Evolutionary conservation across 2,797 vertebrate species (phyloP), one percentile per base, ranked within the genome.

Genomic region (Spinus pinus): DNA sequence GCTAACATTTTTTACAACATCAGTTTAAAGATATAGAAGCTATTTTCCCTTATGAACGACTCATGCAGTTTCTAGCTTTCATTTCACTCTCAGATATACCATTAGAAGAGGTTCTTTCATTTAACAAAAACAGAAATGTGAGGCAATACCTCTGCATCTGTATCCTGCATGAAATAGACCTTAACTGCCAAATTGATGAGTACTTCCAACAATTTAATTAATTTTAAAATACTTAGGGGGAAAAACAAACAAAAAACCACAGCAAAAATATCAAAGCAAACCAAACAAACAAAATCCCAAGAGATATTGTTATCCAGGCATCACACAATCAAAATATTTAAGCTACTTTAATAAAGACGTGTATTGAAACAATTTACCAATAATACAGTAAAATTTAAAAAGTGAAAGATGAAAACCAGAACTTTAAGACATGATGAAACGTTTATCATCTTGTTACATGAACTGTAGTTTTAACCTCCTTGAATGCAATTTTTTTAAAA

Each of bases 21-120:
- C 47, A 17, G 9, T 67, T 83, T 73, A 71, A 75, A 86, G 30
- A 93, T 4, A 78, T 1, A 44, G 7, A 90, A 66, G 14, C 14
- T 61, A 13, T 25, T 80, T 73, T 69, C 50, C 72, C 15, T 74
- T 66, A 44, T 5, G 6, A 91, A 66, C 22, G 10, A 33, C 56
- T 74, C 82, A 91, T 18, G 12, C 20, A 61, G 47, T 37, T 75
- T 80, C 85, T 93, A 72, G 14, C 21, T 85, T 60, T 31, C 37
- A 56, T 77, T 88, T 85, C 56, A 37, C 41, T 73, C 61, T 80
- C 7, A 66, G 23, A 54, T 18, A 10, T 1, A 67, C 5, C 5
- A 21, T 39, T 39, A 58, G 15, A 86, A 60, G 7, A 80, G 5
- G 9, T 58, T 69, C 25, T 75, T 78, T 25, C 25, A 46, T 51